Conservation (phyloP, 2,888 invertebrate genomes). For the Schizaphis graminum region DNA sequence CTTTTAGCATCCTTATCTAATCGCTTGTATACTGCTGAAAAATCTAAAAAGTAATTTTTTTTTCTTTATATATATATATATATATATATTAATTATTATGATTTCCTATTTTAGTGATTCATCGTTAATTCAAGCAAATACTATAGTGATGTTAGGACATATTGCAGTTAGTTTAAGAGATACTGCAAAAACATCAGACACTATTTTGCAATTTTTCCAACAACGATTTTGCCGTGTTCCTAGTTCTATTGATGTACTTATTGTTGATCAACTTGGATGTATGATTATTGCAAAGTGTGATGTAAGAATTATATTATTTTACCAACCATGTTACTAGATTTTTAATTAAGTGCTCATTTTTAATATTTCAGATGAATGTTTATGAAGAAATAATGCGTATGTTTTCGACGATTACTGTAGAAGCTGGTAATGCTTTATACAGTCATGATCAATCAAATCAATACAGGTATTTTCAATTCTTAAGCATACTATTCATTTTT, state of each 20-base stretch:
- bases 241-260: slow-evolving; percentile 89
- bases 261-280: slow-evolving; percentile 97
- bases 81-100: background rate
- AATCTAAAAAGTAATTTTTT: slow-evolving; percentile 80
- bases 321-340: background rate
- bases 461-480: slow-evolving; percentile 76
- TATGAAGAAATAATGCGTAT: slow-evolving; percentile 98
- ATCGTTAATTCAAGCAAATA: slow-evolving; percentile 93
- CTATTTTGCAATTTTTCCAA: slow-evolving; percentile 96
- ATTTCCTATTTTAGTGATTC: slow-evolving; percentile 81
- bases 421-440: slow-evolving; percentile 86
- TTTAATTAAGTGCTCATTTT: slow-evolving; percentile 7
- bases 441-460: slow-evolving; percentile 77
- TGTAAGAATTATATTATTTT: slow-evolving; percentile 69
- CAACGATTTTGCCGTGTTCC: slow-evolving; percentile 94
- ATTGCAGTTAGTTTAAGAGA: slow-evolving; percentile 95
- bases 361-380: slow-evolving; percentile 72
- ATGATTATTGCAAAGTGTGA: slow-evolving; percentile 96
- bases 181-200: slow-evolving; percentile 93
- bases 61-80: background rate
- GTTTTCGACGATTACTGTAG: slow-evolving; percentile 95
- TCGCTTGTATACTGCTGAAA: slow-evolving; percentile 92
- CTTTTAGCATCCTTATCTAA: slow-evolving; percentile 96
- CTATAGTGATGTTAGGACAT: slow-evolving; percentile 96
- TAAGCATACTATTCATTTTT: background rate